Percentiles rank a stretch among this genome's conserved stretches.
Evolutionary conservation across 1,140 invertebrate genomes (phyloP).

Genomic region (Drosophila nigromelanica): DNA sequence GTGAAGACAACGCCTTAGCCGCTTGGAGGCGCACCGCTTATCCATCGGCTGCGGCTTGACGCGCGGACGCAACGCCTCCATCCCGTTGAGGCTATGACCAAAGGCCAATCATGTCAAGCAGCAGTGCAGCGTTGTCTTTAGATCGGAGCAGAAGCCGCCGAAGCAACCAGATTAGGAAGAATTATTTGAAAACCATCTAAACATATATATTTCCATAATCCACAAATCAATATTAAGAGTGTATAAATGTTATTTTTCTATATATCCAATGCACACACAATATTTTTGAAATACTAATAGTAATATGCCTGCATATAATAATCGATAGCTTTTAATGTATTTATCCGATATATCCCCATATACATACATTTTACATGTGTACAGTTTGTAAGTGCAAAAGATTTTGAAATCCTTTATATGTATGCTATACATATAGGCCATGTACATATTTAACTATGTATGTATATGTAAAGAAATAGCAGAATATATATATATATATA

Average conservation of each 20-base stretch:
- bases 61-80: conserved; percentile 62
- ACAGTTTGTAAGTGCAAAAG: conserved; percentile 18
- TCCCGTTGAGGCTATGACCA: conserved; percentile 38
- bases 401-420: conserved; percentile 5
- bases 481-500: conserved; percentile 1
- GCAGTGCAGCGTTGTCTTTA: conserved; percentile 3
- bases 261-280: neutral
- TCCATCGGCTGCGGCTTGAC: conserved; percentile 47
- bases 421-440: neutral
- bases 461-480: neutral
- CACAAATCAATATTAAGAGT: conserved; percentile 4
- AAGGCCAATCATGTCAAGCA: conserved; percentile 3
- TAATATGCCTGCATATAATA: conserved; percentile 17
- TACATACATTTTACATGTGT: conserved; percentile 15
- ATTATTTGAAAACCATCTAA: neutral
- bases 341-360: conserved; percentile 2
- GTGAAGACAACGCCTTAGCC: conserved; percentile 59
- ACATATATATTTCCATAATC: conserved; percentile 6
- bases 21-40: conserved; percentile 49
- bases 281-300: neutral
- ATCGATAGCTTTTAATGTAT: conserved; percentile 3
- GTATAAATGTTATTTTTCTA: conserved; percentile 36
- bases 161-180: conserved; percentile 3
- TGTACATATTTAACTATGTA: conserved; percentile 4
- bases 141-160: conserved; percentile 4